Percentiles rank a stretch among this genome's conserved stretches.
phyloP scores from a whole-genome alignment of 2,113 vertebrate species.

The Lampris megalopsis region DNA sequence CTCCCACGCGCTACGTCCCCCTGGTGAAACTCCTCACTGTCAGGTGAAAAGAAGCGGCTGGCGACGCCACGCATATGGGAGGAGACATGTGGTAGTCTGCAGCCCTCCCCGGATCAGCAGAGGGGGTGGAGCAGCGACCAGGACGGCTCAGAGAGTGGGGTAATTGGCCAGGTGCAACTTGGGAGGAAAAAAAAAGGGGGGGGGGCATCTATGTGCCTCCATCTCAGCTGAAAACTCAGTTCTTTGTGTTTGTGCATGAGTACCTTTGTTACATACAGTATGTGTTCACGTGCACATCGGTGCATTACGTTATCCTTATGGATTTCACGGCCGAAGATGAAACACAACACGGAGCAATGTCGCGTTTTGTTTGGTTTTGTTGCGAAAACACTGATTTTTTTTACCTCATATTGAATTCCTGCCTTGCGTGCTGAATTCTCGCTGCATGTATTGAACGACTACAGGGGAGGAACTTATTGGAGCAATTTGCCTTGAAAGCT shows the following conservation, averaged over 20 bases:
- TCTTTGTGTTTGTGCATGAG: background rate
- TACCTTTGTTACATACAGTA: background rate
- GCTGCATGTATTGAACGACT: conserved; percentile 20
- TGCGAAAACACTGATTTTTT: conserved; percentile 3
- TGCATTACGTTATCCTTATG: background rate
- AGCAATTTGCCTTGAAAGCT: conserved; percentile 16
- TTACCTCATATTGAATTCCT: conserved; percentile 8
- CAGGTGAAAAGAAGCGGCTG: too few species aligned
- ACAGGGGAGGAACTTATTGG: conserved; percentile 14
- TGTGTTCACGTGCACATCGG: background rate
- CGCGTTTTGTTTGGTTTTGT: background rate
- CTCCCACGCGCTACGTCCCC: too few species aligned
- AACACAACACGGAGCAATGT: background rate
- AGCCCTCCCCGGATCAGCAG: too few species aligned
- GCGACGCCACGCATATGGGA: too few species aligned
- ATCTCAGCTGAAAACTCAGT: too few species aligned
- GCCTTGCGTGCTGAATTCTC: background rate
- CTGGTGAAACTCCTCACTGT: too few species aligned
- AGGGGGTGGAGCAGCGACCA: too few species aligned
- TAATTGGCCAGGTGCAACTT: too few species aligned
- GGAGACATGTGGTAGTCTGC: too few species aligned
- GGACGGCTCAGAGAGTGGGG: too few species aligned
- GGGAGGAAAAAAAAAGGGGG: too few species aligned
- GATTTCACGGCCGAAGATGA: background rate
- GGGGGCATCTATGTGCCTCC: too few species aligned